phyloP scores from a whole-genome alignment of 2,113 vertebrate genomes.

The Corapipo altera region DNA sequence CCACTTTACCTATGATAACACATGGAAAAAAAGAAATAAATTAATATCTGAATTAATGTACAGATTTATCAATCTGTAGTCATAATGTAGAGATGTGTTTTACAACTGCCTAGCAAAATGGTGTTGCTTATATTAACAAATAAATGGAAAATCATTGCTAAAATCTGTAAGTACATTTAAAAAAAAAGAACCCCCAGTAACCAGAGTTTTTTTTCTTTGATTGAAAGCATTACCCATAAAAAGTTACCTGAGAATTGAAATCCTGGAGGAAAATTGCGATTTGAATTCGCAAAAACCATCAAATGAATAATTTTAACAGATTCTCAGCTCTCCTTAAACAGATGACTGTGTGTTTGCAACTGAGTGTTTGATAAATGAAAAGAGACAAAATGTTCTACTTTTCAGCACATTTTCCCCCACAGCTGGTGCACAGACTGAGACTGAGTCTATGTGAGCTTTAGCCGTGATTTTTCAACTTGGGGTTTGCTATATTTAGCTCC shows the following conservation, averaged over 20 bases:
- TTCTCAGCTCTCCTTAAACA: constrained; percentile 63
- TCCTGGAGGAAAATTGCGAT: constrained; percentile 25
- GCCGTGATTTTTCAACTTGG: constrained; percentile 78
- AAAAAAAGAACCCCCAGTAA: background rate
- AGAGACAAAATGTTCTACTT: constrained; percentile 84
- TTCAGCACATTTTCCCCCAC: constrained; percentile 83
- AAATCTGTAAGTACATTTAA: background rate
- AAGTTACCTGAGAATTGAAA: constrained; percentile 37
- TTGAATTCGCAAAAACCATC: constrained; percentile 51
- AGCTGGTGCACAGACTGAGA: constrained; percentile 81
- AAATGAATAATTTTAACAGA: constrained; percentile 68
- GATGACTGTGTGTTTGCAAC: constrained; percentile 71
- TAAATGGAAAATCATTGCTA: background rate
- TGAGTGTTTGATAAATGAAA: constrained; percentile 78
- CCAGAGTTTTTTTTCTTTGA: background rate
- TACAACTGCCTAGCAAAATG: background rate
- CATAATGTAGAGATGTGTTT: background rate
- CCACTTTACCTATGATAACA: rapidly evolving
- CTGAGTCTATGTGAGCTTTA: constrained; percentile 78
- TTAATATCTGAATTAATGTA: background rate
- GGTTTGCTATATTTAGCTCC: constrained; percentile 79
- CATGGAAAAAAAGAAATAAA: background rate
- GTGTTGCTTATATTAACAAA: background rate
- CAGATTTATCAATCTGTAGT: background rate
- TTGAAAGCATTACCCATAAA: constrained; percentile 1